Evolutionary conservation across 2,797 vertebrate species (phyloP).

Genomic region (Sebastes diaconus): DNA sequence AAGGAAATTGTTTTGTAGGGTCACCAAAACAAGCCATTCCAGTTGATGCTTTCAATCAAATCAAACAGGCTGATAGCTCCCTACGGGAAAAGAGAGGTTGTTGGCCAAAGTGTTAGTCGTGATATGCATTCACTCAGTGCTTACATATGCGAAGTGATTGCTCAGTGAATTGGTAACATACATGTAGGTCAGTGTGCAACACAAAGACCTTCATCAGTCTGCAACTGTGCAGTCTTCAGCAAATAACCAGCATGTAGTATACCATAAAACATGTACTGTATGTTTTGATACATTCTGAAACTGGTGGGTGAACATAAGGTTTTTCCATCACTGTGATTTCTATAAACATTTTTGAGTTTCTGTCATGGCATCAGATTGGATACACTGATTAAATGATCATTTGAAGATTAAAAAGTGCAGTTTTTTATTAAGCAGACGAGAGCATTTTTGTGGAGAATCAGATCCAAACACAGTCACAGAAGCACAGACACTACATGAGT

Average conservation of each 20-base stretch:
- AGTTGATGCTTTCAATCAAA: conserved; percentile 22
- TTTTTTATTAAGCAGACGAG: background rate
- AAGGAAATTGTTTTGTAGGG: background rate
- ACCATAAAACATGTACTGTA: background rate
- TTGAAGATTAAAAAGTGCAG: background rate
- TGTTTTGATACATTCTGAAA: background rate
- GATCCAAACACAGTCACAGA: background rate
- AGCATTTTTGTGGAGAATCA: background rate
- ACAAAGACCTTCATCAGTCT: background rate
- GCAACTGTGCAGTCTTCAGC: background rate
- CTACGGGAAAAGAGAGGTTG: background rate
- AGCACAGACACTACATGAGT: background rate
- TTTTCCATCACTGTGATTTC: background rate
- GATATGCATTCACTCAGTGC: background rate
- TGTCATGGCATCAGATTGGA: background rate
- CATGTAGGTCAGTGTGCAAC: background rate
- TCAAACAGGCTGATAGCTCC: background rate
- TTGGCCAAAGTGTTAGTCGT: background rate
- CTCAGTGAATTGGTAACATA: background rate
- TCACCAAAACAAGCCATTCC: conserved; percentile 14
- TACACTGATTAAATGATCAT: background rate
- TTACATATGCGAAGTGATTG: background rate
- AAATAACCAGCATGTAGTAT: background rate
- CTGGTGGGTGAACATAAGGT: background rate
- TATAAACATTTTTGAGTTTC: background rate